Base-by-base conservation (phyloP, 1,140 invertebrate genomes). In the Drosophila bocki region DNA sequence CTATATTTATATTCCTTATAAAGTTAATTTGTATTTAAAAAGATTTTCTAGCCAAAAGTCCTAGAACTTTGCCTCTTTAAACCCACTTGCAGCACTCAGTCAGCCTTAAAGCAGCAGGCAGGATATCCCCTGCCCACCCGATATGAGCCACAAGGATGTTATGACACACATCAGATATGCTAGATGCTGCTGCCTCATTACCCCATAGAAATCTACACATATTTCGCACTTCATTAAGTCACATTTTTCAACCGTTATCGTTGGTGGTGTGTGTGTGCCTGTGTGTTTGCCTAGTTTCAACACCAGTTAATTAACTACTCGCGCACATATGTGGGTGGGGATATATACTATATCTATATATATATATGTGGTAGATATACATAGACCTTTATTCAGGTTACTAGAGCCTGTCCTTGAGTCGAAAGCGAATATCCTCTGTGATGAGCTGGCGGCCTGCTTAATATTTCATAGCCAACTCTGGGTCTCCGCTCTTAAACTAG, bases 171-270 rank as follows among this genome's bases (percentile, higher is more conserved):
- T 74, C 50, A 64, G 72, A 81, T 81, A 72, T 72, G 51, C 50
- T 50, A 22, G 53, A 74, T 74, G 71, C 78, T 74, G 71, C 78
- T 75, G 80, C 56, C 76, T 88, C 84, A 83, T 86, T 88, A 83
- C 59, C 53, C 77, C 76, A 84, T 80, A 80, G 72, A 87, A 86
- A 67, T 58, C 69, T 78, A 13, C 77, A 67, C 78, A 88, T 81
- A 90, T 88, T 88, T 88, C 78, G 64, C 85, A 90, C 77, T 81
- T 88, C 80, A 88, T 88, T 90, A 88, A 75, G 81, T 84, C 85
- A 90, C 80, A 84, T 88, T 88, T 79, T 71, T 85, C 63, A 69
- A 45, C 62, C 59, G 50, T 65, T 80, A 84, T 63, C 75, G 8
- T 57, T 61, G 13, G 39, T 22, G 51, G 61, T 44, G 74, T 22